phyloP scores from a whole-genome alignment of 1,140 invertebrate species.

The Diorhabda sublineata region DNA sequence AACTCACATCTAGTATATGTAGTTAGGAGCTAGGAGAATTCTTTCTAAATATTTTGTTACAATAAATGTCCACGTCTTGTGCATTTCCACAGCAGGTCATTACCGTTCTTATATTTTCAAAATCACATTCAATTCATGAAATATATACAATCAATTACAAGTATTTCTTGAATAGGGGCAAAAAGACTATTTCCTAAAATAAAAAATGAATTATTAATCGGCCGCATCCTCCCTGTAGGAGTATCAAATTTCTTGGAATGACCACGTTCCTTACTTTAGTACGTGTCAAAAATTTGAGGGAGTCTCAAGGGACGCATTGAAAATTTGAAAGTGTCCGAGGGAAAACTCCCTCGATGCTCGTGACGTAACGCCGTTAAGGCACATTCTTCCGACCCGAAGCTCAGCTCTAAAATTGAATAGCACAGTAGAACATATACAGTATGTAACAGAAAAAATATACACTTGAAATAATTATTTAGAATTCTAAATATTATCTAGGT shows the following conservation, averaged over 20 bases:
- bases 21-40: no score
- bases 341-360: constrained; percentile 40
- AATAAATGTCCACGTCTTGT: no score
- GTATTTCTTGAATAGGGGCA: background rate
- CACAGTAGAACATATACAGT: background rate
- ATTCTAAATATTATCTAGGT: no score
- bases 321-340: constrained; percentile 49
- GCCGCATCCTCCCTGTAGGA: constrained; percentile 7
- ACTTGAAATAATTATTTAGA: no score
- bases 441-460: background rate
- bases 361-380: constrained; percentile 14
- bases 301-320: constrained; percentile 45
- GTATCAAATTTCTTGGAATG: constrained; percentile 44
- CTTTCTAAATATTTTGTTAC: no score
- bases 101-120: no score
- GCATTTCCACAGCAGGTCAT: no score
- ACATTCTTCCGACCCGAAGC: background rate
- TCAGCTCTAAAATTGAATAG: background rate
- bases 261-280: constrained; percentile 47
- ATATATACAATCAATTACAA: no score
- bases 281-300: constrained; percentile 50
- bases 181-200: constrained; percentile 7
- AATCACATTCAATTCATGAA: no score
- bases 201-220: constrained; percentile 20
- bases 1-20: no score